Conservation (phyloP, 1,140 invertebrate species). For the Leptinotarsa texana region DNA sequence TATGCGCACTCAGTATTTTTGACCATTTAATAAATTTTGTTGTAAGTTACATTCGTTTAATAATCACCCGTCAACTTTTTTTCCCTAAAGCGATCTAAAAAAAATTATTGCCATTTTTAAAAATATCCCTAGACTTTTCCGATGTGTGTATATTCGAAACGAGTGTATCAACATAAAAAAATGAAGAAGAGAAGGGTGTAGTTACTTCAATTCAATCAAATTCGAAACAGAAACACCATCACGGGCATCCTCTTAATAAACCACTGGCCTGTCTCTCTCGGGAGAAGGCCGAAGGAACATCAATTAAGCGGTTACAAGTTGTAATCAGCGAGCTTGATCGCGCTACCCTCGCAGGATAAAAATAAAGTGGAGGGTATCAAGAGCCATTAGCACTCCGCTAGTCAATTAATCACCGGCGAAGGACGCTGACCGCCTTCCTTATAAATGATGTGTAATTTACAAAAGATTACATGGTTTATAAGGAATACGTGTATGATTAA, state of each 20-base stretch:
- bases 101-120: no score
- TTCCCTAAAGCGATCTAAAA: no score
- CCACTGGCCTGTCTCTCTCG: neutral
- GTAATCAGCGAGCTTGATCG: conserved; percentile 8
- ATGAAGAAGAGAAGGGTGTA: no score
- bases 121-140: no score
- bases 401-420: conserved; percentile 48
- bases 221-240: no score
- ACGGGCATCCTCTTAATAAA: neutral
- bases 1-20: no score
- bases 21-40: no score
- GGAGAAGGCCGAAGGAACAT: neutral
- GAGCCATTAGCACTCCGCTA: conserved; percentile 48
- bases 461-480: conserved; percentile 53
- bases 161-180: no score
- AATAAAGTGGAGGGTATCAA: conserved; percentile 46
- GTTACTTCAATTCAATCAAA: no score
- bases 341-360: conserved; percentile 6
- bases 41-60: no score
- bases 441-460: conserved; percentile 53
- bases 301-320: conserved; percentile 11
- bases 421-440: conserved; percentile 42
- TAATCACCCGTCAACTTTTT: no score
- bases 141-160: no score
- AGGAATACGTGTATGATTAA: conserved; percentile 48